These are phyloP conservation scores for Macrobrachium nipponense DNA, from an alignment of 1,140 invertebrate genomes.

Conservation along the genomic window DNA sequence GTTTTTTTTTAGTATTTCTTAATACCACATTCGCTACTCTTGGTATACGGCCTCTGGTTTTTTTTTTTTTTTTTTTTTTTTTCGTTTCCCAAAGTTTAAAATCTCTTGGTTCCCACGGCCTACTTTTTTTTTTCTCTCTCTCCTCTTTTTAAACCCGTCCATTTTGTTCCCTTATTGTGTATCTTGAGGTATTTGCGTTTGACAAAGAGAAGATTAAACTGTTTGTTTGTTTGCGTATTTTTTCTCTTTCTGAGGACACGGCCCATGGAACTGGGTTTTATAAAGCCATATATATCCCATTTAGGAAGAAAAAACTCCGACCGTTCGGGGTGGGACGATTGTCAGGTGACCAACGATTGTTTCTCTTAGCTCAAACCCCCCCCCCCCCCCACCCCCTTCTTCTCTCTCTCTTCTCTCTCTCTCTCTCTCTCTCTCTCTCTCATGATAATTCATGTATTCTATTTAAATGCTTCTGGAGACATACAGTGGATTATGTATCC, in stretches of 20 bases:
- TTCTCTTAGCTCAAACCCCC: not conserved
- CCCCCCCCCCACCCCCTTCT: not conserved
- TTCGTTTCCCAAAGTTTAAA: too few relatives aligned
- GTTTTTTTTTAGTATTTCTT: too few relatives aligned
- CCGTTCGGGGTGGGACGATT: not conserved
- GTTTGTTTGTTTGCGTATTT: conserved; percentile 24
- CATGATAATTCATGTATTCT: not conserved
- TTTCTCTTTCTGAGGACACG: not conserved
- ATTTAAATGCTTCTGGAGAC: not conserved
- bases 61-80: too few relatives aligned
- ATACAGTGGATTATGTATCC: conserved; percentile 1
- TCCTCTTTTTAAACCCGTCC: not conserved
- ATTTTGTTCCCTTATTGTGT: not conserved
- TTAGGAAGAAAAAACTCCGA: conserved; percentile 2
- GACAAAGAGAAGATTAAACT: conserved; percentile 13
- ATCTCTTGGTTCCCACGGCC: not conserved
- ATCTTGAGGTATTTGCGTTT: too few relatives aligned
- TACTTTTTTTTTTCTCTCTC: not conserved
- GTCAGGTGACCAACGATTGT: not conserved
- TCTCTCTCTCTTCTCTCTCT: conserved; percentile 10
- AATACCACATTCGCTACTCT: too few relatives aligned
- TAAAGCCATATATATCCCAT: conserved; percentile 7
- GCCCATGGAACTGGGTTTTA: not conserved
- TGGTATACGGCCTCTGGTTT: too few relatives aligned
- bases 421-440: not conserved